phyloP scores from a whole-genome alignment of 2,113 vertebrate species.

The Peromyscus californicus region DNA sequence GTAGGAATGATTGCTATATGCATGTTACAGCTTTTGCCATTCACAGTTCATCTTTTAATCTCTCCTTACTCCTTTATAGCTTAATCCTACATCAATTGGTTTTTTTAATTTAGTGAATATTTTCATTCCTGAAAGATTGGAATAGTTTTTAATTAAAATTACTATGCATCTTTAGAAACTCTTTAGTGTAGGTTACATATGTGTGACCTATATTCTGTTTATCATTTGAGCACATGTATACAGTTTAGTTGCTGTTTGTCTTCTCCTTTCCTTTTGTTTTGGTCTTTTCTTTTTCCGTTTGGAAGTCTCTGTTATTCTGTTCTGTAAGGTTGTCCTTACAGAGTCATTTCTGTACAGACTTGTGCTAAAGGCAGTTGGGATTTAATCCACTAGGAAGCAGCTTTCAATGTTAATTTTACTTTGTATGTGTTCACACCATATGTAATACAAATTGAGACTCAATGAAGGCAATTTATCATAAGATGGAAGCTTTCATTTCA shows the following conservation, averaged over 20 bases:
- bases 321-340: neutral
- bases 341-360: neutral
- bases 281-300: neutral
- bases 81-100: neutral
- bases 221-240: neutral
- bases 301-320: neutral
- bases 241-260: neutral
- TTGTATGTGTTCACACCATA: neutral
- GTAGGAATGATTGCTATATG: neutral
- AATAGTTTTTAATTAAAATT: neutral
- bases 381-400: neutral
- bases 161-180: neutral
- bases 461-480: neutral
- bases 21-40: neutral
- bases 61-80: neutral
- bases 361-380: neutral
- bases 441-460: neutral
- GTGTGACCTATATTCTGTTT: neutral
- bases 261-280: neutral
- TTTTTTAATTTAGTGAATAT: neutral
- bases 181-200: neutral
- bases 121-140: slow-evolving; percentile 8
- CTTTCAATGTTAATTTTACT: slow-evolving; percentile 11
- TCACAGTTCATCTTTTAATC: neutral
- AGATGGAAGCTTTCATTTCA: neutral